A percentile compares a stretch with the other conserved stretches of the same genome.
Evolutionary conservation across 2,797 vertebrate genomes (phyloP).

Genomic region (Trachurus trachurus): DNA sequence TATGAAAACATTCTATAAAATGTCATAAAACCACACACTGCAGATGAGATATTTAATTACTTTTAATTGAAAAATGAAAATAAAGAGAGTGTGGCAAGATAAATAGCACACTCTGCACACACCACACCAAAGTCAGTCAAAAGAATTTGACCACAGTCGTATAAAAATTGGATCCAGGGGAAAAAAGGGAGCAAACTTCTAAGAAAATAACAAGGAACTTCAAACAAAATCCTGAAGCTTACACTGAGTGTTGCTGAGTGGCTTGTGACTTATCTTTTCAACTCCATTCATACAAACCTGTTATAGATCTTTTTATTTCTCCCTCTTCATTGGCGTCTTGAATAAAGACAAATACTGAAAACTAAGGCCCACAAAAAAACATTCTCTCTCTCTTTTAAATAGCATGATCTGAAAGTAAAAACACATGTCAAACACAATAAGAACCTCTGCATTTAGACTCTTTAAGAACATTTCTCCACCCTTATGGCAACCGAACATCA

Average conservation of each 20-base stretch:
- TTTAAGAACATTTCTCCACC: constrained; percentile 21
- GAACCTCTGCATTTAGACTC: constrained; percentile 25
- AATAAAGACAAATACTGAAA: constrained; percentile 59
- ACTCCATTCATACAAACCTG: constrained; percentile 31
- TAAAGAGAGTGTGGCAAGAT: constrained; percentile 15
- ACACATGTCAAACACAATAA: constrained; percentile 16
- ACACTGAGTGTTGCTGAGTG: constrained; percentile 35
- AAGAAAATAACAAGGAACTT: constrained; percentile 22
- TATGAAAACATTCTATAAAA: constrained; percentile 4
- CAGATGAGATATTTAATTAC: constrained; percentile 26
- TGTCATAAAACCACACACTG: constrained; percentile 33
- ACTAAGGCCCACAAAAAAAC: neutral
- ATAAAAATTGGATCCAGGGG: constrained; percentile 54
- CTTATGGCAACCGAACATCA: neutral
- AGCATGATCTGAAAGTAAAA: constrained; percentile 37
- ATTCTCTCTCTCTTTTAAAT: constrained; percentile 44
- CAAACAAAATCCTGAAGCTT: constrained; percentile 27
- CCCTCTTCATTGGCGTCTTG: constrained; percentile 18
- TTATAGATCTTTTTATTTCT: constrained; percentile 18
- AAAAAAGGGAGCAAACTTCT: constrained; percentile 29
- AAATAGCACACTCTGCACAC: constrained; percentile 46
- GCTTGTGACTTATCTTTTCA: constrained; percentile 34
- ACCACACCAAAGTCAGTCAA: constrained; percentile 47
- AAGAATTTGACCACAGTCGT: constrained; percentile 46
- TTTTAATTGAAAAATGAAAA: constrained; percentile 52